Base-by-base conservation (phyloP, 2,797 vertebrate genomes). In the Odontamblyopus rebecca region DNA sequence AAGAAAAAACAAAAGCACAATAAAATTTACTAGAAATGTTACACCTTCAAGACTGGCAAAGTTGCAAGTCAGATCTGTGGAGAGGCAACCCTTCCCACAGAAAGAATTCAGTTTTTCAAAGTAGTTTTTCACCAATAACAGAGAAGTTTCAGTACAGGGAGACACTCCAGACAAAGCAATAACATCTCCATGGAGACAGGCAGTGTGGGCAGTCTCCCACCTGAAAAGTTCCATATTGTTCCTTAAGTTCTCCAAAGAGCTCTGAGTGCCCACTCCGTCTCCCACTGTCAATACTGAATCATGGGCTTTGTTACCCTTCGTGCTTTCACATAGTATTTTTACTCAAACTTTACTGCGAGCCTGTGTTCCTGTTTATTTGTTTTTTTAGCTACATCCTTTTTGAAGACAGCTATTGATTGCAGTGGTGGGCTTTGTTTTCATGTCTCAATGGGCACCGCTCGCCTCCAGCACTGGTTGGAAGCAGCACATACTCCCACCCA, bases 391-490 rank as follows among this genome's bases (percentile, higher is more conserved):
- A n/a, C 74, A 23, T 71, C 64, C 27, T 71, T 81, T 67, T 48
- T 76, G 77, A 75, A 79, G 79, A 61, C 70, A 32, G 72, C 71
- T 77, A 87, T 89, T 77, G 91, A 90, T 91, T 89, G 85, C 65
- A 75, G 79, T 79, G 71, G 50, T 61, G 69, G 76, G 81, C 84
- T 88, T 86, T 86, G 76, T 85, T 86, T 84, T 73, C 73, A 61
- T 23, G 78, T 86, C 80, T 89, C 79, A 13, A 56, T 35, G 72
- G 86, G 82, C 87, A 60, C 16, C 32, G 75, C 72, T 80, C 0
- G 83, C 88, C 83, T 90, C 85, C 26, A 89, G 89, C 85, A 41
- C 77, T 81, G 78, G 84, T 87, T 80, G 72, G 83, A 82, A 78
- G 72, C 70, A 59, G 76, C 48, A 74, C 80, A 74, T 57, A 71